phyloP scores from a whole-genome alignment of 2,113 vertebrate genomes.

The Forbesichthys agassizii region DNA sequence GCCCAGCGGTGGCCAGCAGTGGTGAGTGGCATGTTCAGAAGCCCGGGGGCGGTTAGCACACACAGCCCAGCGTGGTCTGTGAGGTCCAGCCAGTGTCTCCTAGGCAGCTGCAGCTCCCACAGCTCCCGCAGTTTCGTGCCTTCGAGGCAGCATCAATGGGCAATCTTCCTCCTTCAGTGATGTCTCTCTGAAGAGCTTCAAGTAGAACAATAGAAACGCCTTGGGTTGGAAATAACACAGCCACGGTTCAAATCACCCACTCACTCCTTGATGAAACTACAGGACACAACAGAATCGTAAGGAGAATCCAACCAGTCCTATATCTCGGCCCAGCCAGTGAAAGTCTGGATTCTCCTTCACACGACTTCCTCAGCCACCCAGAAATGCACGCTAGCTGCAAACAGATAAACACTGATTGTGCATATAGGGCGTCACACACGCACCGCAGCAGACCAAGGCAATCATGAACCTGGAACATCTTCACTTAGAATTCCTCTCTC shows the following conservation, averaged over 20 bases:
- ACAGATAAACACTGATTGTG: conserved; percentile 25
- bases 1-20: neutral
- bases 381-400: conserved; percentile 8
- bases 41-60: conserved; percentile 48
- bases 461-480: conserved; percentile 15
- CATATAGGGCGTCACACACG: conserved; percentile 3
- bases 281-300: conserved; percentile 32
- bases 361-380: conserved; percentile 38
- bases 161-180: conserved; percentile 54
- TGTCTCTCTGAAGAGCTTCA: conserved; percentile 41
- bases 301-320: conserved; percentile 38
- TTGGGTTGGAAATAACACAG: conserved; percentile 35
- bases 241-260: conserved; percentile 30
- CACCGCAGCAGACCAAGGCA: conserved; percentile 9
- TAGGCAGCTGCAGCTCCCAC: conserved; percentile 38
- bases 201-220: conserved; percentile 49
- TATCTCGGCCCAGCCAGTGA: conserved; percentile 24
- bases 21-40: conserved; percentile 32
- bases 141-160: conserved; percentile 26
- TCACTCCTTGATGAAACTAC: conserved; percentile 42
- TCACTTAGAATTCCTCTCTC: neutral
- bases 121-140: conserved; percentile 36
- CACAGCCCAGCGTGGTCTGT: conserved; percentile 45
- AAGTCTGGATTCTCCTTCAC: conserved; percentile 30
- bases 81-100: conserved; percentile 55